Evolutionary conservation across 1,140 invertebrate species (phyloP).

Genomic region (Glomeris maerens): DNA sequence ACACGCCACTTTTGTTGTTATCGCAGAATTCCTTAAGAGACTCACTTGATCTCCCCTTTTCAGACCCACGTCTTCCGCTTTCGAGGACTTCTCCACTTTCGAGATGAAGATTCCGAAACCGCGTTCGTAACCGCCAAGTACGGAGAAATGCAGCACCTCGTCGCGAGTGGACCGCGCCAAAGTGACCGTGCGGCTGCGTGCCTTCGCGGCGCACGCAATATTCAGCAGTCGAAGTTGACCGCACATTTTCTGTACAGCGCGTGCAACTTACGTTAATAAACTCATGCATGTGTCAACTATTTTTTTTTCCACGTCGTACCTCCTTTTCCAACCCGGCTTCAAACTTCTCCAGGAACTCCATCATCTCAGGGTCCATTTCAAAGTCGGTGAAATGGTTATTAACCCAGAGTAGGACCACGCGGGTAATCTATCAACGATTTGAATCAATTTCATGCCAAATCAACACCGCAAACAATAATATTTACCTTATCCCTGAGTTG

Average conservation of each 20-base stretch:
- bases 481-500: slow-evolving; percentile 52
- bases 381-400: slow-evolving; percentile 99
- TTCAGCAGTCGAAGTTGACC: slow-evolving; percentile 60
- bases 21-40: no score
- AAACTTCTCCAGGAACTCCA: slow-evolving; percentile 90
- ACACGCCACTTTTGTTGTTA: no score
- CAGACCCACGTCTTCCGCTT: slow-evolving; percentile 89
- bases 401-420: slow-evolving; percentile 92
- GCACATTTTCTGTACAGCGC: slow-evolving; percentile 18
- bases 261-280: no score
- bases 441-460: neutral
- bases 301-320: slow-evolving; percentile 64
- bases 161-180: slow-evolving; percentile 78
- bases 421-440: slow-evolving; percentile 50
- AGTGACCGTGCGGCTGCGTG: slow-evolving; percentile 75
- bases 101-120: slow-evolving; percentile 89
- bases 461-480: slow-evolving; percentile 9
- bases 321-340: slow-evolving; percentile 68
- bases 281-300: slow-evolving; percentile 4
- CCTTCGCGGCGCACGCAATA: slow-evolving; percentile 93
- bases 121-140: slow-evolving; percentile 81
- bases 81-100: slow-evolving; percentile 79
- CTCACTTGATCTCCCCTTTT: slow-evolving; percentile 85
- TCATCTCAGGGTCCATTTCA: slow-evolving; percentile 89
- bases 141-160: slow-evolving; percentile 82